Evolutionary conservation across 2,113 vertebrate genomes (phyloP).

Genomic region (Podarcis muralis): DNA sequence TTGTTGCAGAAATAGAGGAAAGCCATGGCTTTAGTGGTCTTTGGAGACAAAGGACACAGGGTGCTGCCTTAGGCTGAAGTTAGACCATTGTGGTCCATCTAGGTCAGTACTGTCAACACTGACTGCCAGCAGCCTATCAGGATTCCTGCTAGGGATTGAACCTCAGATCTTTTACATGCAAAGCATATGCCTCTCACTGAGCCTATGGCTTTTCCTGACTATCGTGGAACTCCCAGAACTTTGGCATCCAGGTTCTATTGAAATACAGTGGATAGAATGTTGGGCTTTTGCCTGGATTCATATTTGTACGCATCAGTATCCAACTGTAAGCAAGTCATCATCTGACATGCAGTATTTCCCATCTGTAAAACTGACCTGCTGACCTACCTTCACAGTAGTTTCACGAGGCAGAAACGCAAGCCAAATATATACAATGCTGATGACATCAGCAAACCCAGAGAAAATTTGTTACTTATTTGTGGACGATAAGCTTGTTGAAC

Average conservation of each 20-base stretch:
- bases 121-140: too few species aligned
- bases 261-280: neutral
- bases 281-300: neutral
- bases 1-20: neutral
- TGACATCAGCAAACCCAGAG: neutral
- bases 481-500: neutral
- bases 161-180: too few species aligned
- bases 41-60: too few species aligned
- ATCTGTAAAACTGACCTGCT: neutral
- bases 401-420: neutral
- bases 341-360: neutral
- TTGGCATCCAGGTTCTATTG: neutral
- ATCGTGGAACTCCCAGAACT: neutral
- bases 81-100: too few species aligned
- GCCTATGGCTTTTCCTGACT: neutral
- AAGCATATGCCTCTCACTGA: neutral
- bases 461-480: neutral
- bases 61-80: too few species aligned
- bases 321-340: neutral
- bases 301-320: neutral
- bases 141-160: too few species aligned
- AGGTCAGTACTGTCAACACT: too few species aligned
- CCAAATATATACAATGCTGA: neutral
- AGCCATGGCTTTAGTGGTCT: too few species aligned
- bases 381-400: neutral